These are phyloP conservation scores for Hormaphis cornu DNA, from an alignment of 1,140 invertebrate species.

Conservation along the genomic window DNA sequence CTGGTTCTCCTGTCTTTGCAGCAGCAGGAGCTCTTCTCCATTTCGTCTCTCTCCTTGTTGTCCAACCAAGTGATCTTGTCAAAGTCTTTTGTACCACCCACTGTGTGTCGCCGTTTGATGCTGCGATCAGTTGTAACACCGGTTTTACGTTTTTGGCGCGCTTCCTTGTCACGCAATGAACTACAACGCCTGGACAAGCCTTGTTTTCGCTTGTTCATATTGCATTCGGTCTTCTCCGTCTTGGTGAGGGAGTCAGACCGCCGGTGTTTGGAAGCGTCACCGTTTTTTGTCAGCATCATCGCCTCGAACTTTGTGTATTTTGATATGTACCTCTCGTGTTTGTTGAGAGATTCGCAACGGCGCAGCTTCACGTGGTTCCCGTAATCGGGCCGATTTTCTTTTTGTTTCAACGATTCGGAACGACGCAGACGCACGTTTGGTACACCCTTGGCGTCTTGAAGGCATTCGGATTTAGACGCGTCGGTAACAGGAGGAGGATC, in stretches of 20 bases:
- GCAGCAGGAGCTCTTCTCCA: constrained; percentile 47
- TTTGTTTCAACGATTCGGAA: constrained; percentile 53
- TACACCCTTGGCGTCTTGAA: neutral
- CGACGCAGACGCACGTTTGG: constrained; percentile 43
- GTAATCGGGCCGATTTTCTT: constrained; percentile 41
- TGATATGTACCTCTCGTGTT: constrained; percentile 36
- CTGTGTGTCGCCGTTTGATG: constrained; percentile 81
- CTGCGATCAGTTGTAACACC: constrained; percentile 48
- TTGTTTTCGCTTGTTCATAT: constrained; percentile 62
- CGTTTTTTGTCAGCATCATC: constrained; percentile 34
- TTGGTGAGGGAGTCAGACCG: constrained; percentile 62
- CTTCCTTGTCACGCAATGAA: constrained; percentile 40
- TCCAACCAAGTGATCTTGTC: constrained; percentile 56
- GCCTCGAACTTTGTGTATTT: constrained; percentile 34
- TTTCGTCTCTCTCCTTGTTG: constrained; percentile 47
- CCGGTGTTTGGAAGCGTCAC: constrained; percentile 45
- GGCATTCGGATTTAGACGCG: neutral
- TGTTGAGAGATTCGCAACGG: constrained; percentile 45
- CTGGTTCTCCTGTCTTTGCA: constrained; percentile 49
- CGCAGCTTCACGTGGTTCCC: constrained; percentile 34
- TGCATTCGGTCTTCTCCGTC: constrained; percentile 71
- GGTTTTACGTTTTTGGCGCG: constrained; percentile 62
- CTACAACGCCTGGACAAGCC: constrained; percentile 39
- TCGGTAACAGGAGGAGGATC: neutral
- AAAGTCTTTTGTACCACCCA: constrained; percentile 79